phyloP scores from a whole-genome alignment of 2,113 vertebrate species.

The Oryzias celebensis region DNA sequence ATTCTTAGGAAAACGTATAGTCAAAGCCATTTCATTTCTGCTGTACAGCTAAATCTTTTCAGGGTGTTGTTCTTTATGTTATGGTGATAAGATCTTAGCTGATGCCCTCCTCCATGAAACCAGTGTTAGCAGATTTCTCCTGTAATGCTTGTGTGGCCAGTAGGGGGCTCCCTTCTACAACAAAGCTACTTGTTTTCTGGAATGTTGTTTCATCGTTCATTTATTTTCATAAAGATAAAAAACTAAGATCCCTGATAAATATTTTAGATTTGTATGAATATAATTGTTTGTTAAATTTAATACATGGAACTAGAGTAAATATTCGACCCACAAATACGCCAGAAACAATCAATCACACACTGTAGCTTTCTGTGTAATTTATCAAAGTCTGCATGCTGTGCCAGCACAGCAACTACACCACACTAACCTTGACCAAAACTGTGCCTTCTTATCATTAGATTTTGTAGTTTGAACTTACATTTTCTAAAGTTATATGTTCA shows the following conservation, averaged over 20 bases:
- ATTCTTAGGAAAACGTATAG: conserved; percentile 4
- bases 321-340: background rate
- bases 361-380: background rate
- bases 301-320: background rate
- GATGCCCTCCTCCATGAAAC: conserved; percentile 41
- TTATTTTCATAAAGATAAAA: too few relatives aligned
- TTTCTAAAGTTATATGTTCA: background rate
- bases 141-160: background rate
- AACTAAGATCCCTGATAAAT: too few relatives aligned
- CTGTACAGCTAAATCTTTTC: conserved; percentile 19
- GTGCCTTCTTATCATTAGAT: background rate
- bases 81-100: conserved; percentile 38
- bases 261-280: too few relatives aligned
- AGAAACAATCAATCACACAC: background rate
- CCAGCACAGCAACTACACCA: background rate
- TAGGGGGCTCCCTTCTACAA: background rate
- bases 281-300: too few relatives aligned
- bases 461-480: background rate
- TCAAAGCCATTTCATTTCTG: conserved; percentile 16
- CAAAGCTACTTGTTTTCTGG: background rate
- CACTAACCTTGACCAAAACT: background rate
- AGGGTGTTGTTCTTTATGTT: conserved; percentile 19
- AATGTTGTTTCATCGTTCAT: too few relatives aligned
- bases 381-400: background rate
- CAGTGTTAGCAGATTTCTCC: conserved; percentile 2